Evolutionary conservation across 2,888 invertebrate species (phyloP), one percentile per base, ranked within the genome.

Genomic region (Troides oblongomaculatus): DNA sequence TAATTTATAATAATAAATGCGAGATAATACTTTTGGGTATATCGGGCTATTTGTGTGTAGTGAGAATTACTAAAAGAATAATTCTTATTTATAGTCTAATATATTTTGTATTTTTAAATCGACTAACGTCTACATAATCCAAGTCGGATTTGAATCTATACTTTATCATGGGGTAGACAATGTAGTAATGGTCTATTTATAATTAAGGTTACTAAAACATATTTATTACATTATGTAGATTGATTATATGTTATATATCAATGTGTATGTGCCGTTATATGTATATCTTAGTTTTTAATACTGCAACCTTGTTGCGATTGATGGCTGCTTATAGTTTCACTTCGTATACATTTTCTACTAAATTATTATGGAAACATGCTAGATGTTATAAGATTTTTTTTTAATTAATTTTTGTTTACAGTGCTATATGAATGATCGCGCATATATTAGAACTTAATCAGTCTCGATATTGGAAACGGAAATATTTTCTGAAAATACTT

Each of bases 61-160:
- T 74, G 72, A 72, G 74, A 71, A 74, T 72, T 73, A 69, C 43
- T 60, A 70, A 68, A 72, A 61, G 64, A 72, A 65, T 70, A 72
- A 63, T 59, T 64, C 62, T 63, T 70, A 72, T 69, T 71, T 73
- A 64, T 66, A 69, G 62, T 64, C 39, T 71, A 68, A 68, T 74
- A 71, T 65, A 72, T 73, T 73, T 71, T 74, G 71, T 75, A 74
- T 71, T 68, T 70, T 71, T 58, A 65, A 66, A 66, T 67, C 36
- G 50, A 65, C 39, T 71, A 69, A 67, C 57, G 53, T 62, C 57
- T 72, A 64, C 36, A 63, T 66, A 63, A 66, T 67, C 59, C 61
- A 10, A 10, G 8, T 10, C 10, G 39, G 14, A 64, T 14, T 63
- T 68, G 67, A 46, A 50, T 36, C 60, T 43, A 62, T 64, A 36